Evolutionary conservation across 2,797 vertebrate species (phyloP), one percentile per base, ranked within the genome.

Genomic region (Apodemus agrarius): DNA sequence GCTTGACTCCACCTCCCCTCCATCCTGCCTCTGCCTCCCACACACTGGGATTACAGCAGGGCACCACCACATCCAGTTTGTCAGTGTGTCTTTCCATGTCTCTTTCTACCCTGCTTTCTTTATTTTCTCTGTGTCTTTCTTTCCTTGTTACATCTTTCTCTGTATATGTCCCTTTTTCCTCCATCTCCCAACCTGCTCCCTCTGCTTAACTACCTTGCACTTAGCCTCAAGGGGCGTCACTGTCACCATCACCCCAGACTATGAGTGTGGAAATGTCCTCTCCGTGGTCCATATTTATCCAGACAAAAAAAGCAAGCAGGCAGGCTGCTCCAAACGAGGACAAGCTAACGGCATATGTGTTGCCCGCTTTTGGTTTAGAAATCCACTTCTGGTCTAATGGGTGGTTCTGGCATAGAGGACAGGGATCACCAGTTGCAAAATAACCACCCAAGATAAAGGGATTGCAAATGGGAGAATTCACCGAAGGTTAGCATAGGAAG

Each of bases 221-320:
- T 40, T 86, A 34, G 16, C 29, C 69, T 59, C 52, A 79, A 79
- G 0, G 0, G 49, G 22, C 4, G 29, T 19, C 54, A 49, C 43
- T 34, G 34, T 63, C 61, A 85, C 21, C 31, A 14, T 9, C 43
- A 31, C 16, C 34, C 46, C 72, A 52, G 49, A 34, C 37, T 49
- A 83, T 40, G n/a, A 84, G 13, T 34, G 21, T 34, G 40, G 34
- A 81, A 95, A 82, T 16, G 22, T 87, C 13, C 24, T 79, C 67
- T 83, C 29, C 63, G 72, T 81, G 46, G 54, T 80, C 88, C 83
- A 37, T 94, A 75, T 67, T 80, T 69, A 93, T 19, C n/a, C 65
- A 83, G 81, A 84, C 13, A 80, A 91, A 72, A 61, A 80, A 88
- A 34, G 43, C 37, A 85, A 85, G 85, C 37, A 75, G 74, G 17